A percentile compares a stretch with the other conserved stretches of the same genome.
These are phyloP conservation scores for Zootoca vivipara DNA, from an alignment of 2,113 vertebrate genomes.

Conservation along the genomic window DNA sequence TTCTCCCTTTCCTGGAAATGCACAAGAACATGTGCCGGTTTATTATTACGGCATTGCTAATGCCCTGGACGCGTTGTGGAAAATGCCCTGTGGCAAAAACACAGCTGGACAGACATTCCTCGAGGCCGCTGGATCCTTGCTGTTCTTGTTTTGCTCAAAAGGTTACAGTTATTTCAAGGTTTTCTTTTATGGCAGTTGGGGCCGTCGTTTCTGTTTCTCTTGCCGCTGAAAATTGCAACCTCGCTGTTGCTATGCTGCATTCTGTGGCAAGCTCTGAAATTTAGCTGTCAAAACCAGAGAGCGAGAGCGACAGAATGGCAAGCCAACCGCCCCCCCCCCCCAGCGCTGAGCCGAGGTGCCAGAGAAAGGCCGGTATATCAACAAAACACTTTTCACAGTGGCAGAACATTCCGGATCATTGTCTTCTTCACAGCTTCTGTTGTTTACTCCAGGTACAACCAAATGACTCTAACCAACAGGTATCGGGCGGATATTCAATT, in stretches of 20 bases:
- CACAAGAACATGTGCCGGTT: neutral
- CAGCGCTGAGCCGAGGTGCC: neutral
- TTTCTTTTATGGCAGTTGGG: neutral
- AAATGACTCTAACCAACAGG: neutral
- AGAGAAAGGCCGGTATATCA: neutral
- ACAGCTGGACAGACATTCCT: constrained; percentile 5
- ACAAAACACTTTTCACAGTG: neutral
- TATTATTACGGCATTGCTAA: neutral
- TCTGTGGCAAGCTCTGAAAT: neutral
- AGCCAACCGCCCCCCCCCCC: neutral
- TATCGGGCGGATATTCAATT: neutral
- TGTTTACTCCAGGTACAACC: neutral
- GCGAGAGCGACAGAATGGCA: neutral
- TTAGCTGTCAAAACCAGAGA: neutral
- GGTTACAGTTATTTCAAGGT: constrained; percentile 1
- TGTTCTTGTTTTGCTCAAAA: neutral
- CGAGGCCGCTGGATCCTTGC: neutral
- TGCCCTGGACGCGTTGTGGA: neutral
- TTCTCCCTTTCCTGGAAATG: constrained; percentile 1
- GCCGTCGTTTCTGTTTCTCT: neutral
- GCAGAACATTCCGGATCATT: constrained; percentile 1
- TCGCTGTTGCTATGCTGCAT: neutral
- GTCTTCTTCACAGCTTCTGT: neutral
- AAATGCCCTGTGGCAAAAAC: neutral
- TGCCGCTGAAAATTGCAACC: neutral